Percentiles rank a stretch among this genome's conserved stretches.
Conservation (phyloP, 2,888 invertebrate genomes). For the Mythimna pallens region DNA sequence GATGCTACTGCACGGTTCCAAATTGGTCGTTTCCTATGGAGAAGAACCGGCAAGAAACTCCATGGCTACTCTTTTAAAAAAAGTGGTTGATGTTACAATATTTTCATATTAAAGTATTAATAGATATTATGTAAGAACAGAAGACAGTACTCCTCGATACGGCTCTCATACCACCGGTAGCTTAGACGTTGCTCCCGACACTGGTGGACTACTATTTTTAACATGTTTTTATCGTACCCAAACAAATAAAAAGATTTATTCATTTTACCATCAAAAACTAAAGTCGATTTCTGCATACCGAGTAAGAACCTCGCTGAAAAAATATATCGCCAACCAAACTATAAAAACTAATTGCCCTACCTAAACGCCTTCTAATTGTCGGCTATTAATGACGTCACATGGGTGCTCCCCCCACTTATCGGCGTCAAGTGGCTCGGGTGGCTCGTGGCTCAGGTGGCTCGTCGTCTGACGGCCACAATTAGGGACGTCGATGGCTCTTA, state of each 20-base stretch:
- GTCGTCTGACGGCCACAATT: constrained; percentile 58
- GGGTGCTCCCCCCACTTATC: constrained; percentile 54
- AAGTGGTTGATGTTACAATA: too few species aligned
- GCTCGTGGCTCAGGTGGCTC: constrained; percentile 43
- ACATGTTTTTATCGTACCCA: too few species aligned
- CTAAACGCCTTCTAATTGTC: constrained; percentile 40
- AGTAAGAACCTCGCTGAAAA: background rate
- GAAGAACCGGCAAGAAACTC: too few species aligned
- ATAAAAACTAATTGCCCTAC: constrained; percentile 35
- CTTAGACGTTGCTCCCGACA: too few species aligned
- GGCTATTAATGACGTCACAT: constrained; percentile 46
- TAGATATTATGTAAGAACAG: too few species aligned
- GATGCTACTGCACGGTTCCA: too few species aligned
- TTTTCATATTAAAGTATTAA: too few species aligned
- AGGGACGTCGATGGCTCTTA: constrained; percentile 57
- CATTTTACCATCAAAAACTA: background rate
- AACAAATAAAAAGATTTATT: background rate
- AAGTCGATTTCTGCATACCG: background rate
- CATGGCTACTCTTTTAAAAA: too few species aligned
- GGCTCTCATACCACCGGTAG: too few species aligned
- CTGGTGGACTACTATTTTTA: too few species aligned
- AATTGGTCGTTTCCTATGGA: too few species aligned
- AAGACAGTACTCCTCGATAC: too few species aligned
- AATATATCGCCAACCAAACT: background rate
- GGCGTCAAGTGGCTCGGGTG: constrained; percentile 57